phyloP scores from a whole-genome alignment of 2,888 invertebrate species.

The Eueremaeus valkanovi region DNA sequence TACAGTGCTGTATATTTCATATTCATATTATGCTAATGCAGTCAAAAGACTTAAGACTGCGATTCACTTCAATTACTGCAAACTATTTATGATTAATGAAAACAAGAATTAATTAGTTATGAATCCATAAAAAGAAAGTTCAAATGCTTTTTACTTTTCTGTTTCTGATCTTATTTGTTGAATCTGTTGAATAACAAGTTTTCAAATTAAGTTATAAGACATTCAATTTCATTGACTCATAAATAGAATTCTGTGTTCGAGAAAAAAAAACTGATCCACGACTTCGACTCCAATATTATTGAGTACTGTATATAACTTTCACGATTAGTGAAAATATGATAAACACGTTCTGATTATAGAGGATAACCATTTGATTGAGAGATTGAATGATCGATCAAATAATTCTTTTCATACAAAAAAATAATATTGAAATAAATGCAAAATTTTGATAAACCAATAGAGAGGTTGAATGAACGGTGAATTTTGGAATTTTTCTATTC shows the following conservation, averaged over 20 bases:
- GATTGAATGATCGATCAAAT: neutral
- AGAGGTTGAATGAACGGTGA: constrained; percentile 8
- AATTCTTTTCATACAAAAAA: too few species aligned
- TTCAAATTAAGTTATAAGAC: neutral
- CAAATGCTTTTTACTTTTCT: neutral
- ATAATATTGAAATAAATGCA: too few species aligned
- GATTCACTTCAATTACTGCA: neutral
- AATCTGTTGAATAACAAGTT: neutral
- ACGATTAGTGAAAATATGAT: neutral
- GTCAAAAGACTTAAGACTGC: neutral
- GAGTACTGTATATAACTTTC: neutral
- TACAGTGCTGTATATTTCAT: too few species aligned
- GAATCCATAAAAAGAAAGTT: neutral
- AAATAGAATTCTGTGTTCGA: neutral
- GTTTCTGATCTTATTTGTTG: neutral
- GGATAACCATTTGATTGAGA: too few species aligned
- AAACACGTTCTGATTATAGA: neutral
- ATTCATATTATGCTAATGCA: neutral
- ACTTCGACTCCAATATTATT: neutral
- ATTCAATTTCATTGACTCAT: constrained; percentile 1
- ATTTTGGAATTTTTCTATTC: neutral
- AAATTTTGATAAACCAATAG: neutral
- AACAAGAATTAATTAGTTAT: neutral
- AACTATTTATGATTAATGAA: neutral
- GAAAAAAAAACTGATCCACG: neutral